A percentile compares a stretch with the other conserved stretches of the same genome.
These are phyloP conservation scores for Rhinolophus sinicus DNA, from an alignment of 2,113 vertebrate genomes.

Conservation along the genomic window DNA sequence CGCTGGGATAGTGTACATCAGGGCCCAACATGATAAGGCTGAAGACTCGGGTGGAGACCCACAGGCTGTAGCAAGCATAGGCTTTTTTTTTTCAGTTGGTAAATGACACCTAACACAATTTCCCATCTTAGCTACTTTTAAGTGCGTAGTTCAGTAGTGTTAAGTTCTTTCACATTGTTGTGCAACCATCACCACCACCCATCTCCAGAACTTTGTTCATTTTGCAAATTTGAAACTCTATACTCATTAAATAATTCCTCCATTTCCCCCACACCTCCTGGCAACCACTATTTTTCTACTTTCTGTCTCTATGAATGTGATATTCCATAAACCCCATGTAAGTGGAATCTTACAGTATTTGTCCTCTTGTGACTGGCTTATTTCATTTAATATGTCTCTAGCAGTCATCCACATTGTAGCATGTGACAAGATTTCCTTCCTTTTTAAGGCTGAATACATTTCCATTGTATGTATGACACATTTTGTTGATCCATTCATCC, in stretches of 20 bases:
- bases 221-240: neutral
- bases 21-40: accelerated
- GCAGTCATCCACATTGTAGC: neutral
- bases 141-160: neutral
- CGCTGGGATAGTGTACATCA: accelerated
- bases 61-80: neutral
- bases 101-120: neutral
- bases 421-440: neutral
- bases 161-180: neutral
- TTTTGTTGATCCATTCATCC: neutral
- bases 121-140: neutral
- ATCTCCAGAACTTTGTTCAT: neutral
- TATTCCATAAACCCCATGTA: neutral
- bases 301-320: neutral
- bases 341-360: neutral
- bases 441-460: neutral
- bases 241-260: neutral
- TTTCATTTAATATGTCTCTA: neutral
- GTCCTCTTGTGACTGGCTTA: neutral
- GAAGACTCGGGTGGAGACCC: neutral
- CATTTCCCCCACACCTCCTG: neutral
- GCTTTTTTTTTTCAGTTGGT: neutral
- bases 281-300: neutral
- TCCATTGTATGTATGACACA: neutral
- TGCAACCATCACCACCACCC: neutral